phyloP scores from a whole-genome alignment of 2,888 invertebrate species.

The Mythimna lalbum region DNA sequence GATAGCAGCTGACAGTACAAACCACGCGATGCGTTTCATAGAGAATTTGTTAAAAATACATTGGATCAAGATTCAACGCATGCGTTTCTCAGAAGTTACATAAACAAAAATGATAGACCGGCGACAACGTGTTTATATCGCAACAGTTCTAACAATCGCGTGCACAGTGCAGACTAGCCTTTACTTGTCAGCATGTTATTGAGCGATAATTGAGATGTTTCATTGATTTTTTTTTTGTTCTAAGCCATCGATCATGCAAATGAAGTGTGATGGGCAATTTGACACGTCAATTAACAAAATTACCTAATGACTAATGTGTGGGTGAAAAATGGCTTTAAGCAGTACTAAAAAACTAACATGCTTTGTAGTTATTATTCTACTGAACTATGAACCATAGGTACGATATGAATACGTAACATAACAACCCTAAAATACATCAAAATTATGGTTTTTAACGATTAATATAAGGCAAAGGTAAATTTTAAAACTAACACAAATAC shows the following conservation, averaged over 20 bases:
- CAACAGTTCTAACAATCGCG: slow-evolving; percentile 37
- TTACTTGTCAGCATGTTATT: slow-evolving; percentile 50
- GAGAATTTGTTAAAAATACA: slow-evolving; percentile 30
- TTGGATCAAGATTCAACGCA: slow-evolving; percentile 37
- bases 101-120: slow-evolving; percentile 46
- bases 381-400: no score
- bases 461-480: no score
- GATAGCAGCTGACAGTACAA: slow-evolving; percentile 41
- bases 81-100: slow-evolving; percentile 52
- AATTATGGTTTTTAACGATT: no score
- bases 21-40: slow-evolving; percentile 38
- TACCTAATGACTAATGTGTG: slow-evolving; percentile 14
- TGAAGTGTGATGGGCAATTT: slow-evolving; percentile 42
- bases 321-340: slow-evolving; percentile 1
- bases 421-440: no score
- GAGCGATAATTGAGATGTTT: slow-evolving; percentile 52
- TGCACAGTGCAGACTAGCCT: slow-evolving; percentile 45
- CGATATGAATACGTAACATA: no score
- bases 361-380: neutral
- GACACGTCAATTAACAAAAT: slow-evolving; percentile 53
- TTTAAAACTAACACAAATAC: neutral
- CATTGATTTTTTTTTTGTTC: slow-evolving; percentile 36
- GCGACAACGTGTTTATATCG: slow-evolving; percentile 50
- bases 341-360: neutral
- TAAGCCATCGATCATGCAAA: slow-evolving; percentile 45